phyloP scores from a whole-genome alignment of 2,888 invertebrate genomes.

The Zygaena filipendulae region DNA sequence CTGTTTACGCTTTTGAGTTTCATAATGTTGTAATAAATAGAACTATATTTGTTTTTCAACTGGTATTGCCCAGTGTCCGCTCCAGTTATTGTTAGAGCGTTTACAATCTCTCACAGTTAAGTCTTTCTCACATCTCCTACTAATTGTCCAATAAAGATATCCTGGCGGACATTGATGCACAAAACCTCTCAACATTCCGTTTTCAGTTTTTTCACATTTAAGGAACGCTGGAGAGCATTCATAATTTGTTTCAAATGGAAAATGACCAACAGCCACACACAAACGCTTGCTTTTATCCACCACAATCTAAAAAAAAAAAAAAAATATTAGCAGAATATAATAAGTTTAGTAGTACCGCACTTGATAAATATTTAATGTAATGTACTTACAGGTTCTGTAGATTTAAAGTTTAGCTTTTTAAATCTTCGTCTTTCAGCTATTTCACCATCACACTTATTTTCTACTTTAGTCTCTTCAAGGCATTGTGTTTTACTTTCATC shows the following conservation, averaged over 20 bases:
- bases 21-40: no score
- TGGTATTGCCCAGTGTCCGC: conserved; percentile 66
- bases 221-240: conserved; percentile 79
- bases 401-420: conserved; percentile 57
- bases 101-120: conserved; percentile 72
- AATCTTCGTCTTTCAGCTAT: conserved; percentile 65
- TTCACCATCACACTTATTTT: conserved; percentile 66
- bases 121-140: conserved; percentile 78
- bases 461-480: conserved; percentile 70
- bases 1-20: no score
- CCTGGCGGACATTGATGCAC: conserved; percentile 82
- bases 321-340: no score
- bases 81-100: conserved; percentile 44
- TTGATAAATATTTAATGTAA: conserved; percentile 4
- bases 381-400: conserved; percentile 68
- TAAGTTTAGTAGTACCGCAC: no score
- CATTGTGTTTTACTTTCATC: conserved; percentile 80
- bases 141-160: conserved; percentile 81
- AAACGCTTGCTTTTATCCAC: conserved; percentile 61
- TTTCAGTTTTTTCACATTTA: conserved; percentile 70
- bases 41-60: conserved; percentile 63
- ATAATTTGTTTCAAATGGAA: conserved; percentile 71
- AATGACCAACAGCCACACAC: conserved; percentile 77
- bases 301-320: conserved; percentile 66
- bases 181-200: conserved; percentile 71